Conservation (phyloP, 2,888 invertebrate species). For the Laothoe populi region DNA sequence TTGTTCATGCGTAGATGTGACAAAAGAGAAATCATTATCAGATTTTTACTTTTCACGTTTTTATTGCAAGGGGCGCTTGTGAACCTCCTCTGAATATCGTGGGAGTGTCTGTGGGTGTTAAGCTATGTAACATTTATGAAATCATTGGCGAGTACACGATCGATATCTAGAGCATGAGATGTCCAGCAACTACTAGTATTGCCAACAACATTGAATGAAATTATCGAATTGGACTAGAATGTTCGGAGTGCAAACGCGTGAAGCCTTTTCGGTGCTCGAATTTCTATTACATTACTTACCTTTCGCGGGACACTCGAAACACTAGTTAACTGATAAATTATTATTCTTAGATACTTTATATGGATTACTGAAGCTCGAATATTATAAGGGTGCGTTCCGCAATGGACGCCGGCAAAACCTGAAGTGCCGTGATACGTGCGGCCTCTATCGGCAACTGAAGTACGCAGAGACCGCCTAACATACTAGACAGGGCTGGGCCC, state of each 20-base stretch:
- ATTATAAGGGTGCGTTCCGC: conserved; percentile 64
- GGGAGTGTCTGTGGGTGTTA: conserved; percentile 22
- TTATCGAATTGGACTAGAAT: conserved; percentile 62
- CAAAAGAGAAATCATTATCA: conserved; percentile 2
- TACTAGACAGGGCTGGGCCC: conserved; percentile 55
- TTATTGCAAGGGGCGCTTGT: background rate
- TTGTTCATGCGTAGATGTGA: conserved; percentile 8
- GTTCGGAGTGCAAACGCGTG: conserved; percentile 51
- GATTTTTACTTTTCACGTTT: conserved; percentile 1
- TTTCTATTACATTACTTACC: conserved; percentile 51
- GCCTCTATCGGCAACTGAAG: conserved; percentile 73
- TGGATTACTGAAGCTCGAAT: conserved; percentile 36
- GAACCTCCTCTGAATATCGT: background rate
- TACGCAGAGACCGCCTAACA: conserved; percentile 55
- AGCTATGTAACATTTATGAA: conserved; percentile 14
- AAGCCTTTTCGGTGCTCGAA: conserved; percentile 62
- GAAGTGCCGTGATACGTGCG: conserved; percentile 74
- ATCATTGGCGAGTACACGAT: conserved; percentile 19
- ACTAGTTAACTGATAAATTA: conserved; percentile 42
- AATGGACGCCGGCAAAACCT: conserved; percentile 73
- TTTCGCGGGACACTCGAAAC: conserved; percentile 40
- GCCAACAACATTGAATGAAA: conserved; percentile 52
- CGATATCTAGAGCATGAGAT: conserved; percentile 27
- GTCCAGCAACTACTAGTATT: conserved; percentile 48
- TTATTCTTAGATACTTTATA: conserved; percentile 38